Evolutionary conservation across 1,140 invertebrate genomes (phyloP), one percentile per base, ranked within the genome.

Genomic region (Hermetia illucens): DNA sequence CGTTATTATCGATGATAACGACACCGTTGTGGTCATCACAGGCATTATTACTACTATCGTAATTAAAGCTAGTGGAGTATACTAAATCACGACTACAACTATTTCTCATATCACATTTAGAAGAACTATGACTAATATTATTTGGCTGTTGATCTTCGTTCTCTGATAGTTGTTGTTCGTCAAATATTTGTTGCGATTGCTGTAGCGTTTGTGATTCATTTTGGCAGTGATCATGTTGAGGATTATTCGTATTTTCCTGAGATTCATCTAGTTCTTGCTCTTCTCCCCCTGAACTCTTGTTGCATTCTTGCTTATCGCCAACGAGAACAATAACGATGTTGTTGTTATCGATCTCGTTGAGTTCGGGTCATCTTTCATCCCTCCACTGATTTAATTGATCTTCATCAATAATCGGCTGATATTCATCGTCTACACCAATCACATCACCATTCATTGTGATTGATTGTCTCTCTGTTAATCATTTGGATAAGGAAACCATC

Each of bases 301-400:
- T 58, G 44, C 55, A 58, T 45, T 58, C 55, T 57, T 58, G 55
- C 35, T 58, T 58, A 44, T 58, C 54, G 48, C 58, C 55, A 58
- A 58, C 55, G 53, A 58, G 51, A 36, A 59, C 56, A 42, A 60
- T 60, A 57, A 60, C 53, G 37, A 59, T 52, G 40, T 59, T 60
- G 46, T 60, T 59, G 47, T 58, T 58, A 50, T 60, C 57, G 42
- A 46, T 58, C 52, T 58, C 54, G 43, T 53, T 60, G 49, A 55
- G 47, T 46, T 55, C 53, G 53, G 59, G 58, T 61, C 58, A 61
- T 60, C 58, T 61, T 36, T 61, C 58, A 34, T 43, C 35, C 21
- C 37, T 41, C 40, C 40, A 41, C 22, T 34, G 39, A 19, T 36
- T 37, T 12, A 9, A n/a, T 5, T 19, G 8, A 21, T 25, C 27